Evolutionary conservation across 2,888 invertebrate genomes (phyloP).

Genomic region (Chironomus riparius): DNA sequence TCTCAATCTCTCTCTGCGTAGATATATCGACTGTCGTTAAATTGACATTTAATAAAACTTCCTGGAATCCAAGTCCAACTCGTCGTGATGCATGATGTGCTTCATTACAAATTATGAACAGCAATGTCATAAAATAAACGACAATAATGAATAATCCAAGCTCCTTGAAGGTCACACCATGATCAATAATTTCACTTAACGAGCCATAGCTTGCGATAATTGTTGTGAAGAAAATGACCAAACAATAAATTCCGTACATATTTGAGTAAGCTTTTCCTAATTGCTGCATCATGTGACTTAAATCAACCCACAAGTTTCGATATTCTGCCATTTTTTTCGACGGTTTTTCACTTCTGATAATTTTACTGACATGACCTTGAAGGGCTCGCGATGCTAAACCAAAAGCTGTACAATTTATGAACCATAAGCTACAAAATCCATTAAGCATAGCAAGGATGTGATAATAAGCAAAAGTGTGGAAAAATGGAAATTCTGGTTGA

Average conservation of each 20-base stretch:
- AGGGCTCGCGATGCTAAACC: constrained; percentile 57
- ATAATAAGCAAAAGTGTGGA: constrained; percentile 65
- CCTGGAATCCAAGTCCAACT: constrained; percentile 54
- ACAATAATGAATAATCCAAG: constrained; percentile 61
- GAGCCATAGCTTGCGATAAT: constrained; percentile 63
- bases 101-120: constrained; percentile 65
- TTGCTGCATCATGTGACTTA: constrained; percentile 71
- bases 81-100: constrained; percentile 48
- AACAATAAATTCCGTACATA: constrained; percentile 66
- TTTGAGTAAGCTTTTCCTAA: constrained; percentile 60
- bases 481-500: constrained; percentile 60
- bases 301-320: constrained; percentile 60
- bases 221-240: constrained; percentile 63
- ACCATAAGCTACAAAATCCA: constrained; percentile 62
- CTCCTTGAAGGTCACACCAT: constrained; percentile 62
- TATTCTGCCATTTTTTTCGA: constrained; percentile 57
- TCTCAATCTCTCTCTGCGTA: constrained; percentile 60
- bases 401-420: constrained; percentile 56
- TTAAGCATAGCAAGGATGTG: constrained; percentile 67
- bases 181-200: constrained; percentile 61
- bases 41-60: constrained; percentile 57
- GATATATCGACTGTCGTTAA: constrained; percentile 54
- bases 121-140: constrained; percentile 59
- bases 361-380: constrained; percentile 52
- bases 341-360: constrained; percentile 54